Conservation (phyloP, 2,888 invertebrate species). For the Calliphora vomitoria region DNA sequence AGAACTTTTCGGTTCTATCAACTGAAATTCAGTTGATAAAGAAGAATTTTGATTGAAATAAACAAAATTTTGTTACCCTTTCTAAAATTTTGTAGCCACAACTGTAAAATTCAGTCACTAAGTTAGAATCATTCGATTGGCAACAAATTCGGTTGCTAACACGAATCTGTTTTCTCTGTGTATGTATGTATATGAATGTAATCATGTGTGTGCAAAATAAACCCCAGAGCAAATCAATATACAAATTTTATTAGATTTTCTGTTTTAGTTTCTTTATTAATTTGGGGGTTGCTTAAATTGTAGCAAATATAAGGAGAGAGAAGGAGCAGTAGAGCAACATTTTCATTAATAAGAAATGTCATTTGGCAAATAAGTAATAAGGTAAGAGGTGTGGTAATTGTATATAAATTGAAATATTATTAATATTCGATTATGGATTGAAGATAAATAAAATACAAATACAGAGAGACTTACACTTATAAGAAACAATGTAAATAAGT, state of each 20-base stretch:
- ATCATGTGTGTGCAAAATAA: neutral
- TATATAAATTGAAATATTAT: slow-evolving; percentile 70
- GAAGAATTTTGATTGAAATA: too few species aligned
- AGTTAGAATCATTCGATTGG: too few species aligned
- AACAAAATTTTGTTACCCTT: too few species aligned
- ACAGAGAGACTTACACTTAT: neutral
- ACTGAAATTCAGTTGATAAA: too few species aligned
- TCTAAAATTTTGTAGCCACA: too few species aligned
- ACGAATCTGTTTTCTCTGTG: too few species aligned
- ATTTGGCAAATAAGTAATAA: slow-evolving; percentile 41
- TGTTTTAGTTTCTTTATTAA: slow-evolving; percentile 17
- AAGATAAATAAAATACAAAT: neutral
- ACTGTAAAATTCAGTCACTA: too few species aligned
- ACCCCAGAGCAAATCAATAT: slow-evolving; percentile 31
- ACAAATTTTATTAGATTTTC: neutral
- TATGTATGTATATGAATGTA: neutral
- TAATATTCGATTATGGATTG: slow-evolving; percentile 53
- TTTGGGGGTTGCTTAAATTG: slow-evolving; percentile 25
- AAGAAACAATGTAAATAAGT: too few species aligned
- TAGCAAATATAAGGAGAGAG: neutral
- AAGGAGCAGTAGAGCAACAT: neutral
- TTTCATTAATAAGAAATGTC: slow-evolving; percentile 33
- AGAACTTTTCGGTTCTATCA: too few species aligned
- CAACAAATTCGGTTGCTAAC: too few species aligned
- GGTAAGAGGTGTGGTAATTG: slow-evolving; percentile 62